Conservation (phyloP, 2,797 vertebrate genomes). For the Delichon dasypus region DNA sequence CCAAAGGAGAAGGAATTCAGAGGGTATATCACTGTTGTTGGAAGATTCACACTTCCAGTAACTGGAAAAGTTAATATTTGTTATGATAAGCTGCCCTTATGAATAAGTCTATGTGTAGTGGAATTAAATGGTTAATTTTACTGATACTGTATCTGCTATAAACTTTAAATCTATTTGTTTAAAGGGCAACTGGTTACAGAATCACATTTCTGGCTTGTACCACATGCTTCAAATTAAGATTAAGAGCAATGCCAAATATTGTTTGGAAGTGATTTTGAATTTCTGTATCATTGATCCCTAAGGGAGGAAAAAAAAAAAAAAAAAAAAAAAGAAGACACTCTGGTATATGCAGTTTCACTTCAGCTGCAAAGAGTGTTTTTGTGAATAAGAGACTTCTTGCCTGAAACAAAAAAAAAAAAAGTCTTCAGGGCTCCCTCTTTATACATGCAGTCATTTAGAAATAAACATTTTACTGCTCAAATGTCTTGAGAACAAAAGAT, state of each 20-base stretch:
- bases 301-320: accelerated
- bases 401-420: background rate
- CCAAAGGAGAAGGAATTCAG: background rate
- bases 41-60: background rate
- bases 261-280: slow-evolving; percentile 18
- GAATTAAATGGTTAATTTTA: background rate
- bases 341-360: background rate
- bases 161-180: slow-evolving; percentile 19
- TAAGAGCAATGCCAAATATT: slow-evolving; percentile 16
- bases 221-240: slow-evolving; percentile 37
- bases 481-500: background rate
- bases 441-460: background rate
- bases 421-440: background rate
- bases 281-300: background rate
- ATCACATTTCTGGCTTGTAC: background rate
- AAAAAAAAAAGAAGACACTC: background rate
- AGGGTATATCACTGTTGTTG: background rate
- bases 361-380: background rate
- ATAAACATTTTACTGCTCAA: background rate
- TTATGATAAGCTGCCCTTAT: background rate
- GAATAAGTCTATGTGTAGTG: background rate
- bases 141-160: background rate
- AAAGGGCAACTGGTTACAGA: slow-evolving; percentile 8
- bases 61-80: background rate
- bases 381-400: background rate